Evolutionary conservation across 2,113 vertebrate species (phyloP), one percentile per base, ranked within the genome.

Genomic region (Conger conger): DNA sequence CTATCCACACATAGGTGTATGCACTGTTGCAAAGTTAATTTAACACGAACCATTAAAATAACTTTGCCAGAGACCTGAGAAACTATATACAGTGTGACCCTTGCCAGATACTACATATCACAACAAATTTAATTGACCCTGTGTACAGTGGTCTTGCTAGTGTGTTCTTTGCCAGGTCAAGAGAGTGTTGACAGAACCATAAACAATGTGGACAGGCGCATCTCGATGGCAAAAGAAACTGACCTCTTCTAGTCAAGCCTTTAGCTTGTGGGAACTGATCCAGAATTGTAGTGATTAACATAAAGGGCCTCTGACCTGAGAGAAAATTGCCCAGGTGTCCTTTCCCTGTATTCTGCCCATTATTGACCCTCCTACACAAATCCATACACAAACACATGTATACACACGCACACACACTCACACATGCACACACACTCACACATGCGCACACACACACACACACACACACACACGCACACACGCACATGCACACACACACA

Each of bases 341-440:
- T 80, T 36, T 42, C 6, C 11, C 50, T 50, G 54, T 45, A 79
- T 16, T 16, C 76, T 37, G 76, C 50, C n/a, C 77, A 54, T 89
- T 76, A 83, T 84, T 86, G 85, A 87, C 83, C 82, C 63, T 30
- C 54, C 53, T 50, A 86, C 82, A 86, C 78, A 86, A 86, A 81
- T 27, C 27, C 27, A 4, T 38, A 57, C 68, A 77, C 5, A 82
- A 42, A 57, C 42, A 82, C 40, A 33, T 37, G 35, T 81, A 79
- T 17, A 20, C 50, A 60, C 30, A 60, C 16, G 3, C 57, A 60
- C 57, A 60, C 57, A 60, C 57, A 27, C 20, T 0, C 57, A 27
- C 20, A 27, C 17, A 2, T 7, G 27, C 17, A 23, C 57, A 79
- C 40, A 40, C 40, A 40, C 5, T 23, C 11, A 30, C 45, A 81